Base-by-base conservation (phyloP, 1,140 invertebrate species). In the Dendrolimus kikuchii region DNA sequence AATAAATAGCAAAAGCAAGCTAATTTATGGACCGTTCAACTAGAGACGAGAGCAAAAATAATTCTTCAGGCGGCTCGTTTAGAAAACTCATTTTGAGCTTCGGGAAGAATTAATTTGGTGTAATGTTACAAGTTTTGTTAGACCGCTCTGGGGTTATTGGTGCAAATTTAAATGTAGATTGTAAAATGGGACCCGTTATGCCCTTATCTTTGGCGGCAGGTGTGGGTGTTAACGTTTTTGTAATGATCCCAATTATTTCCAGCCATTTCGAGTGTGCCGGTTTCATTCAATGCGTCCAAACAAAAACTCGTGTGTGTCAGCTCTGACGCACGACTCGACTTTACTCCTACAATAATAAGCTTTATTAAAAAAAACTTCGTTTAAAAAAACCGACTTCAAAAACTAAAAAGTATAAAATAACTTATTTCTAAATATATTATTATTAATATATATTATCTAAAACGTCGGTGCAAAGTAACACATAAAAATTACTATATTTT, bases 371-470 rank as follows among this genome's bases (percentile, higher is more conserved):
- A n/a, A n/a, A 73, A 70, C 59, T 67, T 68, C 71, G 77, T 81
- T 81, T 59, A 74, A 73, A 74, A 70, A 60, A 71, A 77, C 74
- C 71, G 69, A 78, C 71, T 70, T n/a, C n/a, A n/a, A n/a, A n/a
- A n/a, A n/a, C n/a, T n/a, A n/a, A n/a, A n/a, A n/a, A n/a, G n/a
- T n/a, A n/a, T n/a, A n/a, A n/a, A n/a, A n/a, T n/a, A n/a, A n/a
- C n/a, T n/a, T n/a, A n/a, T n/a, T n/a, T n/a, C n/a, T n/a, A n/a
- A n/a, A n/a, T n/a, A n/a, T n/a, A n/a, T n/a, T n/a, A n/a, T n/a
- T n/a, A n/a, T n/a, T n/a, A n/a, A n/a, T n/a, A n/a, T n/a, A n/a
- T n/a, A n/a, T n/a, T n/a, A n/a, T n/a, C n/a, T n/a, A n/a, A n/a
- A n/a, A n/a, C n/a, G n/a, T n/a, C n/a, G n/a, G n/a, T n/a, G n/a